These are phyloP conservation scores for Drosophila biarmipes DNA, from an alignment of 1,140 invertebrate genomes.

Conservation along the genomic window DNA sequence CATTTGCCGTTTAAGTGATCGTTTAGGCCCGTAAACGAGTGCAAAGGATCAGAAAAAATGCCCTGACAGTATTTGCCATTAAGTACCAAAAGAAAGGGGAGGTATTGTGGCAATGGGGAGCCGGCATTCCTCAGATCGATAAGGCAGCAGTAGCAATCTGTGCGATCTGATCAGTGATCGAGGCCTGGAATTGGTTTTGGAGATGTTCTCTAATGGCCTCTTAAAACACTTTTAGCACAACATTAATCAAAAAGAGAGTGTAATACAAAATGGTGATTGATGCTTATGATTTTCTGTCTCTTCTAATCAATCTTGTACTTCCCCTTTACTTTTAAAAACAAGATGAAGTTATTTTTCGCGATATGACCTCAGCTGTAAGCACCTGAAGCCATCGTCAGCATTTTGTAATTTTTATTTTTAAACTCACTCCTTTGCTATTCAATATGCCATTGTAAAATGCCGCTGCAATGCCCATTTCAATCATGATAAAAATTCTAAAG, in stretches of 20 bases:
- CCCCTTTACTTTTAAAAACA: neutral
- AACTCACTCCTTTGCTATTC: neutral
- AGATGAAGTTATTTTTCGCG: constrained; percentile 3
- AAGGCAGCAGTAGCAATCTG: neutral
- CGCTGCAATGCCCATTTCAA: constrained; percentile 68
- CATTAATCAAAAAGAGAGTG: no score
- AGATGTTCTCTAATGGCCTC: neutral
- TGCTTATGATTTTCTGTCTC: no score
- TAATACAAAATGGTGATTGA: no score
- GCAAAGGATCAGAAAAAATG: constrained; percentile 19
- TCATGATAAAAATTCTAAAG: constrained; percentile 77
- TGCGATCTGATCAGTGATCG: constrained; percentile 7
- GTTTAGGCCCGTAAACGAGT: constrained; percentile 48
- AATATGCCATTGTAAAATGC: constrained; percentile 49
- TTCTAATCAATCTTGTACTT: no score
- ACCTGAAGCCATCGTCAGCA: neutral
- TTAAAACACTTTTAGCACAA: neutral
- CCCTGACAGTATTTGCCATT: constrained; percentile 11
- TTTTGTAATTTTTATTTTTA: no score
- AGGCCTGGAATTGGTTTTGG: neutral
- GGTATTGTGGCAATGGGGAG: constrained; percentile 21
- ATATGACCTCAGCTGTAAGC: constrained; percentile 2
- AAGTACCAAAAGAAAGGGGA: constrained; percentile 18
- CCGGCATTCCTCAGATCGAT: constrained; percentile 9
- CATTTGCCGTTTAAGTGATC: constrained; percentile 36